These are phyloP conservation scores for Equus przewalskii DNA, from an alignment of 2,113 vertebrate genomes.

Conservation along the genomic window DNA sequence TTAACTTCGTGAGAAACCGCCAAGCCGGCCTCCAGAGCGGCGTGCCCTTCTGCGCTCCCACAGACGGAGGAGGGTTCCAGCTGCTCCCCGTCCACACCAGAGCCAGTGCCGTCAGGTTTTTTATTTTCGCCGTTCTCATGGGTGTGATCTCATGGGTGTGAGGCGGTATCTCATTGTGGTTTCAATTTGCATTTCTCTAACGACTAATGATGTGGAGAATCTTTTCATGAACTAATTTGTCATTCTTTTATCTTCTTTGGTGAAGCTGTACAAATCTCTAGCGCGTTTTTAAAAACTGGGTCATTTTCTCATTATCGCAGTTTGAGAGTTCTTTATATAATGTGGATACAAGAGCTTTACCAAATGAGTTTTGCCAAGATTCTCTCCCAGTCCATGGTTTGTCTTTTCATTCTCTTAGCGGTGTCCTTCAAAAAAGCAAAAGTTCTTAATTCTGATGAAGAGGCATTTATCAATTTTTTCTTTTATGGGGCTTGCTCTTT, in stretches of 20 bases:
- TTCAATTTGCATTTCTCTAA: neutral
- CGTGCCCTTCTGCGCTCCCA: neutral
- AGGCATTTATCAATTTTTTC: neutral
- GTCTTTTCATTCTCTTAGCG: neutral
- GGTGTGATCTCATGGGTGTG: neutral
- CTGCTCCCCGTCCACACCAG: too few relatives aligned
- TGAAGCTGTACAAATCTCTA: neutral
- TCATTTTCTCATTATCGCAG: neutral
- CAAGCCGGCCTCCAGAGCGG: neutral
- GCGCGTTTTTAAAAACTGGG: neutral
- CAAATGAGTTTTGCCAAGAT: neutral
- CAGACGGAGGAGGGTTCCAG: neutral
- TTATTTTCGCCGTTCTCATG: neutral
- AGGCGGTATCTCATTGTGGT: neutral
- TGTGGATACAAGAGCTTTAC: neutral
- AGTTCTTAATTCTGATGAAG: neutral
- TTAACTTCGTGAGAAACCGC: neutral
- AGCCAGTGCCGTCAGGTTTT: neutral
- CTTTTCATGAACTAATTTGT: neutral
- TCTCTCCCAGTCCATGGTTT: neutral
- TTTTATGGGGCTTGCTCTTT: neutral
- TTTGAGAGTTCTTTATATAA: neutral
- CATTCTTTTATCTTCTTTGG: neutral
- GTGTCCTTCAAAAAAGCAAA: neutral
- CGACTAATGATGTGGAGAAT: neutral